Percentiles rank a stretch among this genome's conserved stretches.
Conservation (phyloP, 2,797 vertebrate species). For the Gila robusta region DNA sequence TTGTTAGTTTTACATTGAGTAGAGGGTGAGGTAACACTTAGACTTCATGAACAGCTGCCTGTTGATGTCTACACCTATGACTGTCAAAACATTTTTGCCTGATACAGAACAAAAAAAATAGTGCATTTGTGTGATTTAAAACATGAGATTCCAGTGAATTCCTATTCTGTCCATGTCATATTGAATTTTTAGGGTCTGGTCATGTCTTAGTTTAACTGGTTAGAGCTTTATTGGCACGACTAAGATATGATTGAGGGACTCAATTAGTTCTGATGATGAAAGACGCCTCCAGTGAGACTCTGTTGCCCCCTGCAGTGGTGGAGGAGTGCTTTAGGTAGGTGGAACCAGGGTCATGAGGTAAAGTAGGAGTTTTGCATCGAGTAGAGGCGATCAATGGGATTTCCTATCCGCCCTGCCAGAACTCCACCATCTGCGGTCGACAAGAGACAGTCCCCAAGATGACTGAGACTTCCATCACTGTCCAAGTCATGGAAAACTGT, state of each 20-base stretch:
- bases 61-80: conserved; percentile 46
- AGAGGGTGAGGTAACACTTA: conserved; percentile 69
- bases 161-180: background rate
- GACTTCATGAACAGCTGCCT: conserved; percentile 36
- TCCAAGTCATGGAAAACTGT: conserved; percentile 91
- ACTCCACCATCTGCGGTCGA: conserved; percentile 83
- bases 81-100: conserved; percentile 2
- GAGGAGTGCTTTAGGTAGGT: conserved; percentile 62
- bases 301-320: conserved; percentile 75
- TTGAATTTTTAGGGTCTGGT: background rate
- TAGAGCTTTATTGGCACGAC: conserved; percentile 29
- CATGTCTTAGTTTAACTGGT: background rate
- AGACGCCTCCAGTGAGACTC: conserved; percentile 62
- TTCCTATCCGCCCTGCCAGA: conserved; percentile 85
- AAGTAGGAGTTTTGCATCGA: conserved; percentile 97
- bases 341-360: conserved; percentile 86
- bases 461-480: conserved; percentile 86
- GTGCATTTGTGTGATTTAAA: conserved; percentile 5
- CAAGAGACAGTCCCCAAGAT: conserved; percentile 89
- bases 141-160: conserved; percentile 13
- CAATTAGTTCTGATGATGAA: conserved; percentile 58
- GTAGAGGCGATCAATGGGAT: conserved; percentile 92
- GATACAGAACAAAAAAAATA: background rate
- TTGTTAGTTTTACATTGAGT: conserved; percentile 47
- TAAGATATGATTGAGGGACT: conserved; percentile 33